phyloP scores from a whole-genome alignment of 2,113 vertebrate genomes.

The Cathartes aura region DNA sequence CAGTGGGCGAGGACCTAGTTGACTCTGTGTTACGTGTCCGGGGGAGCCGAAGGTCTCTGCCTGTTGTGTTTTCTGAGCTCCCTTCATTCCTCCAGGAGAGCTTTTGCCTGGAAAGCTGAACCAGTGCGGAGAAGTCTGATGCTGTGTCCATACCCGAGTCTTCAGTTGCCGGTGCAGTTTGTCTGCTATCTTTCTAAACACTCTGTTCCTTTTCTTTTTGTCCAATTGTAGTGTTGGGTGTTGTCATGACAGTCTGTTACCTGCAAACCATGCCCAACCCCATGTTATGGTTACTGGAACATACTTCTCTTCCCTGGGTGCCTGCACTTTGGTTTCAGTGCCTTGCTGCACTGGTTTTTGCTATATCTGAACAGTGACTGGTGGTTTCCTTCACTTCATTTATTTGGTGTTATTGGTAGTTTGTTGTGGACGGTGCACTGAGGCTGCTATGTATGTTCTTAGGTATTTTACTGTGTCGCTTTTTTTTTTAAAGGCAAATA shows the following conservation, averaged over 20 bases:
- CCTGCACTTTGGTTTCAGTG: background rate
- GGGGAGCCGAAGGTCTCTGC: background rate
- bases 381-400: background rate
- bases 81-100: background rate
- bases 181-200: background rate
- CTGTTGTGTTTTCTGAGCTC: background rate
- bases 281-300: background rate
- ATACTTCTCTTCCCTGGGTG: background rate
- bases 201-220: background rate
- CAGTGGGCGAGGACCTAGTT: background rate
- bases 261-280: rapidly evolving
- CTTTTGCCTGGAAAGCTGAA: background rate
- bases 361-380: background rate
- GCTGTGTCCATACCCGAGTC: background rate
- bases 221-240: rapidly evolving
- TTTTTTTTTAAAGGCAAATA: background rate
- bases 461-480: background rate
- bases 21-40: no score
- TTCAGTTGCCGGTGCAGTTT: background rate
- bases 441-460: background rate
- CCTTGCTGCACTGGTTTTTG: background rate
- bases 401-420: background rate
- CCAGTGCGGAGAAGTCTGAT: background rate
- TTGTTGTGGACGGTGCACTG: background rate
- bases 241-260: background rate